Evolutionary conservation across 1,140 invertebrate species (phyloP).

Genomic region (Drosophila ironensis): DNA sequence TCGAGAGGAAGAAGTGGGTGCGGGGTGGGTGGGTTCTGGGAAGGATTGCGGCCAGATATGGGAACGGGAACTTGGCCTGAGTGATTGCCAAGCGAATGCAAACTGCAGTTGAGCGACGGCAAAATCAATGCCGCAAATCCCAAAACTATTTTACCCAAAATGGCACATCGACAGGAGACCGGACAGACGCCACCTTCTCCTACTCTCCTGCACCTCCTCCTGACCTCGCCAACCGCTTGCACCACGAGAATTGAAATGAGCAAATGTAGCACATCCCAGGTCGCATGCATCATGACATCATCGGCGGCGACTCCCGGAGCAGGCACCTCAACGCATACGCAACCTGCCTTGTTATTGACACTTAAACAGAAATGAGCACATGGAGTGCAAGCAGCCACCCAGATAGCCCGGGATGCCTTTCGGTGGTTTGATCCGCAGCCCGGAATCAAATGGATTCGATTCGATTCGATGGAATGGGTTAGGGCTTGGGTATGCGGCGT

Average conservation of each 20-base stretch:
- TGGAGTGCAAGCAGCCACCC: slow-evolving; percentile 53
- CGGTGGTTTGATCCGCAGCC: slow-evolving; percentile 2
- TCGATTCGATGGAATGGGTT: slow-evolving; percentile 2
- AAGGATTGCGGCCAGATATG: not conserved
- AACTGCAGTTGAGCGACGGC: slow-evolving; percentile 66
- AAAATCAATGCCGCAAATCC: slow-evolving; percentile 76
- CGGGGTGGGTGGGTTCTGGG: not conserved
- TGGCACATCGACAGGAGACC: slow-evolving; percentile 28
- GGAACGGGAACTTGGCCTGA: slow-evolving; percentile 35
- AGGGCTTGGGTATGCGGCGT: no score
- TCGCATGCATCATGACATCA: slow-evolving; percentile 37
- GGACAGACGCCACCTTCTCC: not conserved
- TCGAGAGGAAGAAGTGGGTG: not conserved
- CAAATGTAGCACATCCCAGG: slow-evolving; percentile 45
- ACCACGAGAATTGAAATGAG: slow-evolving; percentile 73
- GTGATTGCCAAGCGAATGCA: slow-evolving; percentile 55
- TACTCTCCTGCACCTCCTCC: not conserved
- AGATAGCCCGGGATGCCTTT: slow-evolving; percentile 47
- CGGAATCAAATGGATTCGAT: slow-evolving; percentile 11
- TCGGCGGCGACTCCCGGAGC: slow-evolving; percentile 20
- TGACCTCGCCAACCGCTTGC: no score
- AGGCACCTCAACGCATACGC: slow-evolving; percentile 49
- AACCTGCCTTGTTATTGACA: slow-evolving; percentile 77
- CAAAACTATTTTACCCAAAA: slow-evolving; percentile 72
- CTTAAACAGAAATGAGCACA: slow-evolving; percentile 70